Evolutionary conservation across 2,888 invertebrate species (phyloP).

Genomic region (Dynastes tityus): DNA sequence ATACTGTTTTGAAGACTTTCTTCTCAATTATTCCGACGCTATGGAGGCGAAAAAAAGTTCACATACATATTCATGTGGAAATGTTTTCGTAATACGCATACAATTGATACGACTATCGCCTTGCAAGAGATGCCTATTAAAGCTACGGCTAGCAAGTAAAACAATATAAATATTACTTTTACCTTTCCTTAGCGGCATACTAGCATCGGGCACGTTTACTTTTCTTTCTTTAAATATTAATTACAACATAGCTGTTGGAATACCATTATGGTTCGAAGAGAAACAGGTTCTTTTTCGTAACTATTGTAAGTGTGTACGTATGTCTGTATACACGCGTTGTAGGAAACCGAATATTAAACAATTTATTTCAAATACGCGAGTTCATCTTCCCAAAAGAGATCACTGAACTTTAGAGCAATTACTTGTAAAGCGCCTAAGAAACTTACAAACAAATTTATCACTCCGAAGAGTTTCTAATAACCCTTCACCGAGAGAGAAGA

Average conservation of each 20-base stretch:
- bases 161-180: conserved; percentile 44
- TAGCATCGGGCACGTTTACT: conserved; percentile 31
- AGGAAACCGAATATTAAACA: no score
- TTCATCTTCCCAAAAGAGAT: no score
- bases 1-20: conserved; percentile 24
- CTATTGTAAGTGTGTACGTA: not conserved
- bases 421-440: no score
- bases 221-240: conserved; percentile 47
- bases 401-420: no score
- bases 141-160: conserved; percentile 10
- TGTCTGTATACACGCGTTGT: not conserved
- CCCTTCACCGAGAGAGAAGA: no score
- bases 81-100: conserved; percentile 36
- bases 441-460: no score
- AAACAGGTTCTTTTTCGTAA: conserved; percentile 34
- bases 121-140: conserved; percentile 41
- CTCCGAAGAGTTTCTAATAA: no score
- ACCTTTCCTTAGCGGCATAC: conserved; percentile 42
- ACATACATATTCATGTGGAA: conserved; percentile 39
- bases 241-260: conserved; percentile 33
- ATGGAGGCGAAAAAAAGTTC: conserved; percentile 23
- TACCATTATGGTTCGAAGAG: conserved; percentile 30
- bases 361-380: no score
- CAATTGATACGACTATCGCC: conserved; percentile 30
- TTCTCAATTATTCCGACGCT: conserved; percentile 36